Percentiles rank a stretch among this genome's conserved stretches.
Evolutionary conservation across 1,140 invertebrate species (phyloP).

Genomic region (Cydia pomonella): DNA sequence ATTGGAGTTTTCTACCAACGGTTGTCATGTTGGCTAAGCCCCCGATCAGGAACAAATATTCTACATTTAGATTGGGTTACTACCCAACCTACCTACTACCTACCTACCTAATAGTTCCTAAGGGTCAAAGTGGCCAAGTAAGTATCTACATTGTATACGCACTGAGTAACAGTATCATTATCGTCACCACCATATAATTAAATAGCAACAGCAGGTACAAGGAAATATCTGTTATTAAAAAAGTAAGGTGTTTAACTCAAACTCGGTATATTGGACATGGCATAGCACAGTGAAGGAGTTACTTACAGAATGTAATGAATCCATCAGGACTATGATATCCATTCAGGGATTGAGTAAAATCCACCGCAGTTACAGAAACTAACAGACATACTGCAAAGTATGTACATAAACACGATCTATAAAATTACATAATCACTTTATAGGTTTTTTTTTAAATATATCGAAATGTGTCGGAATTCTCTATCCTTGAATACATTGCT

Average conservation of each 20-base stretch:
- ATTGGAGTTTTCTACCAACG: too few species aligned
- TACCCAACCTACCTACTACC: too few species aligned
- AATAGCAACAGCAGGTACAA: not conserved
- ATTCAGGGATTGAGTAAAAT: not conserved
- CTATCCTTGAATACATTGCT: not conserved
- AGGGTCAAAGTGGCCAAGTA: too few species aligned
- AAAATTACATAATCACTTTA: not conserved
- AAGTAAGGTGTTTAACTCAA: too few species aligned
- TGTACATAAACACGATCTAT: not conserved
- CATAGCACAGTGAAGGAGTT: not conserved
- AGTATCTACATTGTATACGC: too few species aligned
- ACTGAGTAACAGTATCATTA: too few species aligned
- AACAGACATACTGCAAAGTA: not conserved
- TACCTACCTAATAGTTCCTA: too few species aligned
- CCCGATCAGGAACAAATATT: too few species aligned
- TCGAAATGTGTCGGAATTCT: not conserved
- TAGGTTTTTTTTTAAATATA: not conserved
- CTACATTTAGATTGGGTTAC: too few species aligned
- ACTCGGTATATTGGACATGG: not conserved
- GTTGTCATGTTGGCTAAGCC: too few species aligned
- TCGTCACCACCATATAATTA: too few species aligned
- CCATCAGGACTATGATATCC: not conserved
- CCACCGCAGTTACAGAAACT: not conserved
- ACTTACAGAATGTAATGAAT: constrained; percentile 8
- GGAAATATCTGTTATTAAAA: not conserved